Evolutionary conservation across 1,140 invertebrate genomes (phyloP), one percentile per base, ranked within the genome.

Genomic region (Acromyrmex charruanus): DNA sequence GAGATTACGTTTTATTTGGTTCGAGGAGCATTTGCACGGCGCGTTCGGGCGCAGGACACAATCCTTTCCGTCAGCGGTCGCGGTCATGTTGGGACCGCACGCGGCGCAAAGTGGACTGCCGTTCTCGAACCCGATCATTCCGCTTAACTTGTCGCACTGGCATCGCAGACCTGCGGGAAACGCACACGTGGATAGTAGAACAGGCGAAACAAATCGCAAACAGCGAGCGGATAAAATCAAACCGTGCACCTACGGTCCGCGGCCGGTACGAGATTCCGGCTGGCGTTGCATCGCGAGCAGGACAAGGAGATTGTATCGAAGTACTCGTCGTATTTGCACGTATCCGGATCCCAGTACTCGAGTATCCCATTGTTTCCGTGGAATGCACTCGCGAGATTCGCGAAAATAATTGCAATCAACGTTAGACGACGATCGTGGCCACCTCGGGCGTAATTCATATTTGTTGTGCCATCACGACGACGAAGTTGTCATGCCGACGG

Each of bases 1-100:
- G 6, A 31, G 81, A 74, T 91, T 93, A 95, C 95, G 86, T 94
- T 91, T 92, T 85, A 95, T 94, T 89, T 94, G 87, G 61, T 94
- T 95, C 31, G 71, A 25, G 3, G 85, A 88, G 88, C 95, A 95
- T 58, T 88, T 88, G 87, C 95, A 95, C 21, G 68, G 88, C 35
- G 71, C 74, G 66, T 90, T 90, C 53, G 87, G 85, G 87, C 95
- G 96, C 18, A 86, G 10, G 53, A 96, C 89, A 77, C 95, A 96
- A 55, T 93, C 88, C 75, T 86, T 86, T 84, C 91, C 89, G 91
- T 95, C 94, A 21, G 72, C 82, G 10, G 94, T 95, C 9, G 93
- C 89, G 25, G 92, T 89, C 66, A 91, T 89, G 69, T 94, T 90
- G 80, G 77, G 71, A 59, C 81, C 85, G 87, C 95, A 95, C 18